Conservation (phyloP, 2,113 vertebrate genomes). For the Alces alces region DNA sequence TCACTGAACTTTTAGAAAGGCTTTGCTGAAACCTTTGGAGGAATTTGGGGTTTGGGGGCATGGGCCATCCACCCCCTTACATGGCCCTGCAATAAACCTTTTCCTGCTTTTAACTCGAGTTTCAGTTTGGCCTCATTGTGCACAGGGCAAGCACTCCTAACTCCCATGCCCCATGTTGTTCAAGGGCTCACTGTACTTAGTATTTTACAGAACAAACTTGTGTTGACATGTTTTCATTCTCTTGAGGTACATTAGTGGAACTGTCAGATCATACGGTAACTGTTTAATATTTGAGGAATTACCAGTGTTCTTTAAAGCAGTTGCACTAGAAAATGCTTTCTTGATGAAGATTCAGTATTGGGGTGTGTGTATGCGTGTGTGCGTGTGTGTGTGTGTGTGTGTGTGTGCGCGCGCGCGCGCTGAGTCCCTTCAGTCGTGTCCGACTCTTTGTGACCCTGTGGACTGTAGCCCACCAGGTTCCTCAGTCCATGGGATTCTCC, state of each 20-base stretch:
- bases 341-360: neutral
- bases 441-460: neutral
- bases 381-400: neutral
- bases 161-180: neutral
- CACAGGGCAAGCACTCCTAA: neutral
- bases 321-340: neutral
- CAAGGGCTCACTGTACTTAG: neutral
- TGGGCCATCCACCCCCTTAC: neutral
- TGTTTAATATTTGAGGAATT: neutral
- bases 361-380: neutral
- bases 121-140: neutral
- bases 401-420: fast-evolving
- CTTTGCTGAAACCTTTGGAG: neutral
- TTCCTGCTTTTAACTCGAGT: neutral
- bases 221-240: neutral
- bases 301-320: neutral
- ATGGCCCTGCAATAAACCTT: neutral
- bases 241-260: neutral
- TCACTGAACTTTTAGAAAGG: neutral
- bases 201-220: neutral
- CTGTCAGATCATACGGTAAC: neutral
- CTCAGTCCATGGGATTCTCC: neutral
- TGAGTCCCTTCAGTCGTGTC: neutral
- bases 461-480: neutral
- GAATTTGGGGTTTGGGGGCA: neutral